These are phyloP conservation scores for Labeo calbasu DNA, from an alignment of 2,797 vertebrate genomes.

Conservation along the genomic window DNA sequence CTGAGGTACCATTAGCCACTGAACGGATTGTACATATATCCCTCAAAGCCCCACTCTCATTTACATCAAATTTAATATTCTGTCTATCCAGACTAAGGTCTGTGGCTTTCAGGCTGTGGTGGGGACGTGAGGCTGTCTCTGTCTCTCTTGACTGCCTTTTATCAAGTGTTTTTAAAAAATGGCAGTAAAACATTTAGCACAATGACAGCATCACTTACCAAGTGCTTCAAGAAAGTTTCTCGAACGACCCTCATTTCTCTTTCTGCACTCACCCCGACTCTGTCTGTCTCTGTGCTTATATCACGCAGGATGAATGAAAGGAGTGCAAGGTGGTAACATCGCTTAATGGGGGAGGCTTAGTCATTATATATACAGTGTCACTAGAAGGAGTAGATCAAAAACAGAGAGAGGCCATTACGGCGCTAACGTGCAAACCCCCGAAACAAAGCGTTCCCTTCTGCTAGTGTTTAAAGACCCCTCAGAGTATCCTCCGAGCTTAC, in stretches of 20 bases:
- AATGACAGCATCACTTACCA: slow-evolving; percentile 31
- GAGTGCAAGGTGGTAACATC: slow-evolving; percentile 32
- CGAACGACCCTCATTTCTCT: neutral
- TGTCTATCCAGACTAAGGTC: slow-evolving; percentile 1
- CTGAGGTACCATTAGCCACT: neutral
- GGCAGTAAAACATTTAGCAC: slow-evolving; percentile 38
- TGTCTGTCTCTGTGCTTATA: slow-evolving; percentile 12
- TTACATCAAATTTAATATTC: slow-evolving; percentile 23
- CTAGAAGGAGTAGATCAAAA: slow-evolving; percentile 44
- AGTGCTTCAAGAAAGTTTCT: slow-evolving; percentile 33
- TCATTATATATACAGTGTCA: slow-evolving; percentile 53
- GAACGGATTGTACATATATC: neutral
- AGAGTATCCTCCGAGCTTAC: slow-evolving; percentile 46
- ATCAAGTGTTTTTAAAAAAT: slow-evolving; percentile 34
- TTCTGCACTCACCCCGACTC: neutral
- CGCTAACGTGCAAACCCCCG: slow-evolving; percentile 21
- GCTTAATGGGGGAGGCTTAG: slow-evolving; percentile 34
- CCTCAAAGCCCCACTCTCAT: slow-evolving; percentile 1
- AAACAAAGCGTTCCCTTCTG: slow-evolving; percentile 46
- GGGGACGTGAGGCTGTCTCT: slow-evolving; percentile 12
- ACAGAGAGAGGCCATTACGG: slow-evolving; percentile 41
- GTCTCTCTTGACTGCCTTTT: slow-evolving; percentile 12
- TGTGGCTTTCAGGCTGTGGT: slow-evolving; percentile 11
- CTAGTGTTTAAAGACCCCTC: slow-evolving; percentile 44
- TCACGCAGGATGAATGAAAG: slow-evolving; percentile 37